A percentile compares a stretch with the other conserved stretches of the same genome.
Conservation (phyloP, 2,113 vertebrate species). For the Osmerus eperlanus region DNA sequence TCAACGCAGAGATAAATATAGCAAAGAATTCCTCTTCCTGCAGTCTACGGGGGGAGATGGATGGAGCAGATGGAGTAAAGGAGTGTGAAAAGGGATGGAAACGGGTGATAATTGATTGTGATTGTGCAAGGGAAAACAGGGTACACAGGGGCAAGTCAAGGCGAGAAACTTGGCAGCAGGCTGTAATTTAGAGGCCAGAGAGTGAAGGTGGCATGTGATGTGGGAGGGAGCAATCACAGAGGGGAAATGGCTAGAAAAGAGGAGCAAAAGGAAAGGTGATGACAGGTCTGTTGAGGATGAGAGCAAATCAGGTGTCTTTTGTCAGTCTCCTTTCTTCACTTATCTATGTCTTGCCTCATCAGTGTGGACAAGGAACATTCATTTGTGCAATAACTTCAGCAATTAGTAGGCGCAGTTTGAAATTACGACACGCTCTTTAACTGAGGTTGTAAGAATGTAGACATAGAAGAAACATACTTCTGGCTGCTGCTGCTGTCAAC, state of each 20-base stretch:
- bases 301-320: constrained; percentile 19
- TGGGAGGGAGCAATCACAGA: constrained; percentile 23
- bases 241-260: not conserved
- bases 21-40: constrained; percentile 27
- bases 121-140: constrained; percentile 18
- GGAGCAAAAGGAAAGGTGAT: constrained; percentile 23
- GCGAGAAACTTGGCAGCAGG: constrained; percentile 7
- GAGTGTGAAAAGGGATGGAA: constrained; percentile 13
- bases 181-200: constrained; percentile 35
- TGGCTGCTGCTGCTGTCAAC: not conserved
- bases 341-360: constrained; percentile 7
- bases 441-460: not conserved
- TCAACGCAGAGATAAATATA: constrained; percentile 42
- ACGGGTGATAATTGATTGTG: constrained; percentile 38
- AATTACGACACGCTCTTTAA: too few relatives aligned
- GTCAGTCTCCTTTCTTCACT: constrained; percentile 4
- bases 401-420: too few relatives aligned
- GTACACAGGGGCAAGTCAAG: constrained; percentile 5
- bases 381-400: not conserved
- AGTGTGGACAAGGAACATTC: not conserved
- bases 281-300: constrained; percentile 30
- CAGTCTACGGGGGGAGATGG: constrained; percentile 8
- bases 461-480: not conserved
- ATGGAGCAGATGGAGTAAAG: constrained; percentile 6
- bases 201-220: constrained; percentile 42